phyloP scores from a whole-genome alignment of 2,797 vertebrate species.

The Cirrhinus mrigala region DNA sequence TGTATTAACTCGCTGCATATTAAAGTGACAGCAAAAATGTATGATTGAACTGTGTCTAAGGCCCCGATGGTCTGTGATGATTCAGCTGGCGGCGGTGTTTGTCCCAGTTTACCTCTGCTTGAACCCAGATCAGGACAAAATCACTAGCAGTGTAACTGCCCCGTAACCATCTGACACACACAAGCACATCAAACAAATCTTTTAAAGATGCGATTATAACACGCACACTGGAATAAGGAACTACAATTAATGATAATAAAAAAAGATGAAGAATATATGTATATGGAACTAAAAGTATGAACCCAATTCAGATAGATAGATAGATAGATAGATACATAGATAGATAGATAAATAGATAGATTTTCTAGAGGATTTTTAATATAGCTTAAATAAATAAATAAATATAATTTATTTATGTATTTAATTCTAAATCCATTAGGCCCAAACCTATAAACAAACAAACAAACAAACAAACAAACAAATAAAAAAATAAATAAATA shows the following conservation, averaged over 20 bases:
- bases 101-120: conserved; percentile 22
- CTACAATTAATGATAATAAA: neutral
- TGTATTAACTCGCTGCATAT: conserved; percentile 1
- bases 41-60: conserved; percentile 8
- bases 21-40: conserved; percentile 15
- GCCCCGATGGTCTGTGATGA: neutral
- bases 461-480: too few relatives aligned
- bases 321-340: too few relatives aligned
- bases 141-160: neutral
- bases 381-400: too few relatives aligned
- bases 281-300: neutral
- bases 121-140: conserved; percentile 8
- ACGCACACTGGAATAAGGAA: neutral
- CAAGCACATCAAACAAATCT: neutral
- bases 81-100: neutral
- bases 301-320: too few relatives aligned
- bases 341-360: too few relatives aligned
- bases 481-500: too few relatives aligned
- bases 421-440: too few relatives aligned
- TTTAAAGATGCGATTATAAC: neutral
- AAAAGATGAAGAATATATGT: neutral
- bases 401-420: too few relatives aligned
- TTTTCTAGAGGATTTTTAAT: too few relatives aligned
- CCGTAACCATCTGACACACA: neutral
- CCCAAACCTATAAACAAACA: too few relatives aligned